Percentiles rank a stretch among this genome's conserved stretches.
Conservation (phyloP, 2,113 vertebrate species). For the Acrocephalus kingi region DNA sequence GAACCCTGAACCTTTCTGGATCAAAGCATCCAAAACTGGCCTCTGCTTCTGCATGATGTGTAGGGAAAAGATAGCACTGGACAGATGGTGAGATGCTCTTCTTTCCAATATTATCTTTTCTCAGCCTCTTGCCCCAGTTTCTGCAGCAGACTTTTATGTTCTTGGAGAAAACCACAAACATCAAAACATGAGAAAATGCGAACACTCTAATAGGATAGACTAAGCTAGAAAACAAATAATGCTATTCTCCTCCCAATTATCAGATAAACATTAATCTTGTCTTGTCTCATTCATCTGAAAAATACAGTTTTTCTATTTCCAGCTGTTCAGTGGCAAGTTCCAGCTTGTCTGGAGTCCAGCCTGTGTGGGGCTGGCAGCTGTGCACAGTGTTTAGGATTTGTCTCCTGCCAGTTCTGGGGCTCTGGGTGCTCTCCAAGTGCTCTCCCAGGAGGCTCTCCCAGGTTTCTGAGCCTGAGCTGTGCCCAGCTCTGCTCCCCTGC, state of each 20-base stretch:
- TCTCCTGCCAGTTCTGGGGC: neutral
- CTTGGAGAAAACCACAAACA: neutral
- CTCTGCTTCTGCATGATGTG: neutral
- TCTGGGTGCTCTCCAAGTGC: neutral
- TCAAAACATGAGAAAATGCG: neutral
- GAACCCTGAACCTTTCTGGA: neutral
- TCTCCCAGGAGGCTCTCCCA: fast-evolving
- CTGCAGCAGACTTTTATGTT: neutral
- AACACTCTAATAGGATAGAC: neutral
- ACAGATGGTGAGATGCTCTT: neutral
- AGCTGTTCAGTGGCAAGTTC: neutral
- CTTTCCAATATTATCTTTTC: neutral
- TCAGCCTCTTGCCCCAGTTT: neutral
- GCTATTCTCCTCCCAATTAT: neutral
- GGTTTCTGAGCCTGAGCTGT: neutral
- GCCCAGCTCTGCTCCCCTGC: neutral
- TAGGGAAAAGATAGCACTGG: neutral
- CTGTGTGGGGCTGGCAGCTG: neutral
- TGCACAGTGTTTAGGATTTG: neutral
- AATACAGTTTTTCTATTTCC: neutral
- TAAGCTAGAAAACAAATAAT: neutral
- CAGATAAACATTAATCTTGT: neutral
- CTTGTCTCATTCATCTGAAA: neutral
- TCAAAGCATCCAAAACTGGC: neutral
- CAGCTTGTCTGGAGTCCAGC: neutral